Evolutionary conservation across 2,113 vertebrate species (phyloP), one percentile per base, ranked within the genome.

Genomic region (Pionites leucogaster): DNA sequence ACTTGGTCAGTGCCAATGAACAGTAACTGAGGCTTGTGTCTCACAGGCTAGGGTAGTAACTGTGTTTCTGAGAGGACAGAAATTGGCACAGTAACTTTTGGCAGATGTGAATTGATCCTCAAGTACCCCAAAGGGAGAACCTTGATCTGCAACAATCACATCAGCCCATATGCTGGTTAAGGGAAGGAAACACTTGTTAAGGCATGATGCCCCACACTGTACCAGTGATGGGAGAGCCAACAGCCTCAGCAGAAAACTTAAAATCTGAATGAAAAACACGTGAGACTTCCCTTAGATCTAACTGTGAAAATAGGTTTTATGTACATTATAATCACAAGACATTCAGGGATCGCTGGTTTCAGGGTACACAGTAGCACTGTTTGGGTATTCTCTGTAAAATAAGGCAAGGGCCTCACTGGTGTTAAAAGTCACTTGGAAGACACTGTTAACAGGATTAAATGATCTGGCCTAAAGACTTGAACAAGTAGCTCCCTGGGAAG

Each of bases 391-490:
- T 60, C 52, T 85, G 63, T 71, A 41, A 46, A 57, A 41, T 1
- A 53, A 72, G 53, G 75, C 57, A 49, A 57, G 53, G 53, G 81
- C 72, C 79, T 88, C 53, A 10, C 52, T 20, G 68, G 79, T 63
- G 35, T 18, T 64, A 27, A 88, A 88, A 70, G 68, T 57, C 79
- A 65, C 63, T 82, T 64, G 71, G 79, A 92, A 81, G 82, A 53
- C 60, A 31, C 64, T 44, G 20, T 81, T 78, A 93, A 92, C 33
- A 88, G 88, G 80, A 95, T 86, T 86, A 88, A 88, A 63, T 47
- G 25, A 31, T 63, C 83, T 81, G 72, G 60, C 42, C 64, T 69
- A 65, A 76, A 47, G 59, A 41, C 39, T 15, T 27, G 41, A 83
- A 57, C 27, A 42, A 75, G 90, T 65, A 86, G 83, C 93, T 86